Evolutionary conservation across 2,797 vertebrate species (phyloP).

Genomic region (Falco biarmicus): DNA sequence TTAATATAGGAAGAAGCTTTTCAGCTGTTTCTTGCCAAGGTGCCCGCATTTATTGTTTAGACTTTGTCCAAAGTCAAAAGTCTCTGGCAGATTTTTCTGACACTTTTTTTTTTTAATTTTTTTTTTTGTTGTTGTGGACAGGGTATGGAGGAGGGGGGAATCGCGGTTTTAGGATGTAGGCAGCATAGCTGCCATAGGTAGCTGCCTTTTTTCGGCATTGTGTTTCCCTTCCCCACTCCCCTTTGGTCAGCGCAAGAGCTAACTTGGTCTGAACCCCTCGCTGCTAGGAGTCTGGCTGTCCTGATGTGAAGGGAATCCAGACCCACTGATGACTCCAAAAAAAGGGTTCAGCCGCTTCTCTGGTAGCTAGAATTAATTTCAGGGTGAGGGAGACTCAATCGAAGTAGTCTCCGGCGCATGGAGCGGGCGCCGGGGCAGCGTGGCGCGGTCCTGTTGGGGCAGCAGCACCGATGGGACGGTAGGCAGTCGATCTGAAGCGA

Average conservation of each 20-base stretch:
- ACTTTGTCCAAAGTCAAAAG: constrained; percentile 26
- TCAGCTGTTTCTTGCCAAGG: background rate
- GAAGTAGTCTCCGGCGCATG: background rate
- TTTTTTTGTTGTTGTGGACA: background rate
- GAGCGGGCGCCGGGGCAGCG: background rate
- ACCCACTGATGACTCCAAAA: constrained; percentile 42
- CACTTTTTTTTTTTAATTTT: background rate
- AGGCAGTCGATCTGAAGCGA: background rate
- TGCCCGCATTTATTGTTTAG: background rate
- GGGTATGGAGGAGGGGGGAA: constrained; percentile 8
- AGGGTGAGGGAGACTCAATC: background rate
- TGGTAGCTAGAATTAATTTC: background rate
- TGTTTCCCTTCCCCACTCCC: background rate
- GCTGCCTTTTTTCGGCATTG: background rate
- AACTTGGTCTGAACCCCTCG: constrained; percentile 21
- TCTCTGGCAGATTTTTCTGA: constrained; percentile 19
- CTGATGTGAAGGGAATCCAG: constrained; percentile 29
- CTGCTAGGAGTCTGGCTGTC: constrained; percentile 60
- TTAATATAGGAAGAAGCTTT: background rate
- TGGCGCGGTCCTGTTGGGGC: accelerated
- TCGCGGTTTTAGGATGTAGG: accelerated
- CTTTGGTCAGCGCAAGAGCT: background rate
- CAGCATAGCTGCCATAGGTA: background rate
- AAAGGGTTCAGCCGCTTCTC: constrained; percentile 37
- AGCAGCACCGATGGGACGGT: background rate